Evolutionary conservation across 1,140 invertebrate species (phyloP).

Genomic region (Drosophila miranda): DNA sequence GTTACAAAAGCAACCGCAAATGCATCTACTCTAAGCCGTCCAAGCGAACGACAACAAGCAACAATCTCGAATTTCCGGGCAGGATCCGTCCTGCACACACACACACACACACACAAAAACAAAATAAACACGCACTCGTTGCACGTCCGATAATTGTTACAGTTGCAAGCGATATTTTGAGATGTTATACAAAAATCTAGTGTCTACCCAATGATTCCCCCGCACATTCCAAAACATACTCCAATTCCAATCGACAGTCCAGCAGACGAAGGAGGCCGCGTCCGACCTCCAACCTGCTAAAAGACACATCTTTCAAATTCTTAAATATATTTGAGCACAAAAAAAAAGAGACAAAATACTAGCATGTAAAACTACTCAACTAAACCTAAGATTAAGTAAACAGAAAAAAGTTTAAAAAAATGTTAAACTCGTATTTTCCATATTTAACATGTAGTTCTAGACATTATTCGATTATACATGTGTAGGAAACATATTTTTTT

Average conservation of each 20-base stretch:
- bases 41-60: slow-evolving; percentile 51
- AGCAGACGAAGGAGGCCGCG: slow-evolving; percentile 1
- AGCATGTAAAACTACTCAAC: slow-evolving; percentile 60
- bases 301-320: slow-evolving; percentile 58
- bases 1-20: slow-evolving; percentile 65
- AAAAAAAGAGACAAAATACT: slow-evolving; percentile 58
- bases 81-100: slow-evolving; percentile 33
- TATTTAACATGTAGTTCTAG: slow-evolving; percentile 75
- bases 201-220: slow-evolving; percentile 20
- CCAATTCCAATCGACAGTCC: background rate
- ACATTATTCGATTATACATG: slow-evolving; percentile 75
- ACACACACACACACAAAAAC: slow-evolving; percentile 24
- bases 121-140: slow-evolving; percentile 7
- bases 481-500: slow-evolving; percentile 56
- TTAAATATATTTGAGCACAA: slow-evolving; percentile 70
- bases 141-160: slow-evolving; percentile 43
- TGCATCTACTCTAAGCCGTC: slow-evolving; percentile 72
- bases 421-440: slow-evolving; percentile 66
- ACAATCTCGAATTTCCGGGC: slow-evolving; percentile 74
- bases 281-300: slow-evolving; percentile 12
- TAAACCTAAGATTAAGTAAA: slow-evolving; percentile 57
- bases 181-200: slow-evolving; percentile 34
- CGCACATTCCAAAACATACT: slow-evolving; percentile 63
- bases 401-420: slow-evolving; percentile 26
- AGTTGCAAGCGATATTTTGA: slow-evolving; percentile 55